Evolutionary conservation across 2,888 invertebrate species (phyloP).

Genomic region (Palloptera scutellata): DNA sequence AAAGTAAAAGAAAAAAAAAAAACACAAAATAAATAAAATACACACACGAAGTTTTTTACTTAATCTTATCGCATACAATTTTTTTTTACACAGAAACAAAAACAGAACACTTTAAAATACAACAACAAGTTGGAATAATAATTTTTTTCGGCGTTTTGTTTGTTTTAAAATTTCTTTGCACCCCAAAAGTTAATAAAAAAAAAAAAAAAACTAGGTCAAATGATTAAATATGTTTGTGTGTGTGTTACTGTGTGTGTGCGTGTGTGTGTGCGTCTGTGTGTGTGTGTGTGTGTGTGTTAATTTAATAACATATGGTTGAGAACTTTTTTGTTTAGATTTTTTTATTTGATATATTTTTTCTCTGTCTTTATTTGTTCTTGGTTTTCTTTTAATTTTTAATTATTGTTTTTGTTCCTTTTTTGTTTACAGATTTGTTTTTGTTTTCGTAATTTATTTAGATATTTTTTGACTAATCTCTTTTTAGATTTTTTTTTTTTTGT

Average conservation of each 20-base stretch:
- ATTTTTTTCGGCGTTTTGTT: conserved; percentile 4
- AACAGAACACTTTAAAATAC: conserved; percentile 3
- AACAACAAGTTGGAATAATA: conserved; percentile 7
- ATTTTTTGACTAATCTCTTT: too few relatives aligned
- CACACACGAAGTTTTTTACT: conserved; percentile 4
- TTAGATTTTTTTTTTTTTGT: too few relatives aligned
- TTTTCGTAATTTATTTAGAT: too few relatives aligned
- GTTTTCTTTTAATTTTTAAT: conserved; percentile 14
- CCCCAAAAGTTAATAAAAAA: not conserved
- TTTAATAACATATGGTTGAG: conserved; percentile 1
- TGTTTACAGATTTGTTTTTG: too few relatives aligned
- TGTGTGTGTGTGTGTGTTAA: too few relatives aligned
- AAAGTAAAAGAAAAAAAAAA: conserved; percentile 6
- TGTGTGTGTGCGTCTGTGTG: too few relatives aligned
- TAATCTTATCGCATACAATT: conserved; percentile 40
- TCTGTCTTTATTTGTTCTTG: not conserved
- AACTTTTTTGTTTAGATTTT: not conserved
- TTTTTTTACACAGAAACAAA: conserved; percentile 25
- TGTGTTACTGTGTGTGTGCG: too few relatives aligned
- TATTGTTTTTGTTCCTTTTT: conserved; percentile 6
- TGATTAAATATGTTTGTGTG: conserved; percentile 22
- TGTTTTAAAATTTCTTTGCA: conserved; percentile 19
- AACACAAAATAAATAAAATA: not conserved
- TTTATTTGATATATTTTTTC: not conserved
- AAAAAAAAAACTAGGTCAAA: conserved; percentile 27